phyloP scores from a whole-genome alignment of 2,888 invertebrate genomes.

The Dryobotodes eremita region DNA sequence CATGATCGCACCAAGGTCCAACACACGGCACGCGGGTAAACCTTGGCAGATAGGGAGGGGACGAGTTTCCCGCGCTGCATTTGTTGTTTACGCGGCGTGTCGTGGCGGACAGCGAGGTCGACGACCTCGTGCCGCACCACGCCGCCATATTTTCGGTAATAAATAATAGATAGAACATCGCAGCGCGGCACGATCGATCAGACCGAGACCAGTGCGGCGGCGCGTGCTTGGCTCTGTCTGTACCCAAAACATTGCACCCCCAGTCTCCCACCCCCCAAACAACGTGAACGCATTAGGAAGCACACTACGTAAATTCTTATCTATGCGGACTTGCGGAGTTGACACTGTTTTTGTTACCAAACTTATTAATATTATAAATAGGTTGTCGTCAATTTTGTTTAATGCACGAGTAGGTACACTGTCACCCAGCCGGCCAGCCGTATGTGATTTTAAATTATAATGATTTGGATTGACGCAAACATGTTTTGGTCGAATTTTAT shows the following conservation, averaged over 20 bases:
- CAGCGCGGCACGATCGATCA: slow-evolving; percentile 86
- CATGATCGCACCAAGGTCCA: slow-evolving; percentile 50
- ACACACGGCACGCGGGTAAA: slow-evolving; percentile 61
- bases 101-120: slow-evolving; percentile 79
- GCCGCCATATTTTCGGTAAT: slow-evolving; percentile 89
- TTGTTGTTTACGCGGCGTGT: slow-evolving; percentile 85
- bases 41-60: slow-evolving; percentile 75
- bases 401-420: slow-evolving; percentile 30
- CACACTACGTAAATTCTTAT: slow-evolving; percentile 60
- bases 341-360: slow-evolving; percentile 18
- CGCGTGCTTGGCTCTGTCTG: slow-evolving; percentile 76
- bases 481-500: slow-evolving; percentile 45
- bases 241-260: slow-evolving; percentile 85
- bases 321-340: slow-evolving; percentile 29
- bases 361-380: slow-evolving; percentile 5
- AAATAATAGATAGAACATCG: slow-evolving; percentile 88
- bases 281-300: slow-evolving; percentile 60
- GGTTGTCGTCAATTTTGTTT: slow-evolving; percentile 16
- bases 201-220: slow-evolving; percentile 83
- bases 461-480: slow-evolving; percentile 44
- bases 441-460: slow-evolving; percentile 43
- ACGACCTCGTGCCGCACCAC: slow-evolving; percentile 85
- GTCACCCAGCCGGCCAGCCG: slow-evolving; percentile 22
- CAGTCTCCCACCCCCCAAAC: slow-evolving; percentile 59
- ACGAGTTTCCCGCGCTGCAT: slow-evolving; percentile 84